These are phyloP conservation scores for Lophotis ruficrista DNA, from an alignment of 2,113 vertebrate species.

Conservation along the genomic window DNA sequence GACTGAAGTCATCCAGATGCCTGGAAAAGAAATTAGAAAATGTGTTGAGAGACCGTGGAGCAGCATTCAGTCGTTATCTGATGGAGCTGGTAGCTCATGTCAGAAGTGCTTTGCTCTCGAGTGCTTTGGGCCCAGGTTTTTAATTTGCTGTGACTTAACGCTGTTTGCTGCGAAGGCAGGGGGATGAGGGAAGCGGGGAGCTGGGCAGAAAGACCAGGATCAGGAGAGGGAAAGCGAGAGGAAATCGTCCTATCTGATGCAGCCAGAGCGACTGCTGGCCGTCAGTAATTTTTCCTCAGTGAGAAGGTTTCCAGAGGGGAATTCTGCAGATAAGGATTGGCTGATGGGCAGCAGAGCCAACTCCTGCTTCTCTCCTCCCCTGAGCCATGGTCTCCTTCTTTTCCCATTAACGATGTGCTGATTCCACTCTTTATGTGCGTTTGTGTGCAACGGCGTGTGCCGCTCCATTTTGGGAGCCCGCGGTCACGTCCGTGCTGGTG, in stretches of 20 bases:
- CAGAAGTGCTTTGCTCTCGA: constrained; percentile 35
- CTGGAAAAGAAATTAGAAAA: constrained; percentile 25
- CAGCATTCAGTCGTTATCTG: not conserved
- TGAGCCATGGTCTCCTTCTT: not conserved
- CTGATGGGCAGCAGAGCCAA: not conserved
- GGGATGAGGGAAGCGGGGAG: not conserved
- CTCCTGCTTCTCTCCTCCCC: not conserved
- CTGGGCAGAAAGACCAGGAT: not conserved
- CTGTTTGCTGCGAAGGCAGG: not conserved
- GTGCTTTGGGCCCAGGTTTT: constrained; percentile 42
- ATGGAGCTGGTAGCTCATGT: constrained; percentile 29
- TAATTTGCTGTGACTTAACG: constrained; percentile 31
- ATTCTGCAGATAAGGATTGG: not conserved
- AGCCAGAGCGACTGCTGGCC: not conserved
- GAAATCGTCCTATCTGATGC: not conserved
- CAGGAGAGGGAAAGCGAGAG: not conserved
- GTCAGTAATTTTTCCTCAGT: not conserved
- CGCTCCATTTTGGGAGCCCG: not conserved
- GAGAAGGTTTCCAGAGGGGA: not conserved
- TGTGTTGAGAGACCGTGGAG: not conserved
- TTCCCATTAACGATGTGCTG: not conserved
- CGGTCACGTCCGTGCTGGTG: accelerated
- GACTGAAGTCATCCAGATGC: not conserved
- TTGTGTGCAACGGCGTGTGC: not conserved
- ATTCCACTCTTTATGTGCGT: not conserved